phyloP scores from a whole-genome alignment of 2,797 vertebrate genomes.

The Melanotaenia trifasciata region DNA sequence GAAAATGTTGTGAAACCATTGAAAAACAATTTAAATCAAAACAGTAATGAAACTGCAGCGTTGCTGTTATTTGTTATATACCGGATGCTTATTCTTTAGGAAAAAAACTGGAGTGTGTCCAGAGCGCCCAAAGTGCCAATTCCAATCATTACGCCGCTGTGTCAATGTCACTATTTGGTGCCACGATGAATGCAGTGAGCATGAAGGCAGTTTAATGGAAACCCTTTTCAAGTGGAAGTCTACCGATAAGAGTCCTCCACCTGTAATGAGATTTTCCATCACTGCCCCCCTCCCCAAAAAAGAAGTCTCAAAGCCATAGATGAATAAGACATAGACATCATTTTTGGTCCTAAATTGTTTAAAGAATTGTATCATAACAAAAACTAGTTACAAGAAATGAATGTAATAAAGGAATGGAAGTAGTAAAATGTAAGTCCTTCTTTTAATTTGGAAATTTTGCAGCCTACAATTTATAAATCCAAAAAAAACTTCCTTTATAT shows the following conservation, averaged over 20 bases:
- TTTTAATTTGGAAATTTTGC: background rate
- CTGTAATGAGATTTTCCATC: no score
- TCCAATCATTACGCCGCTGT: background rate
- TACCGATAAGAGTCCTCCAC: no score
- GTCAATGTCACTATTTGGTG: background rate
- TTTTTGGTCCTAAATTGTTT: no score
- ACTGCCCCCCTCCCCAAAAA: no score
- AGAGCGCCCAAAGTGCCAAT: background rate
- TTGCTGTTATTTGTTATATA: background rate
- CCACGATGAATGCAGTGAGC: background rate
- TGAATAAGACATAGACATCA: no score
- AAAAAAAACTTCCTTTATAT: no score
- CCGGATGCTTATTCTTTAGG: background rate
- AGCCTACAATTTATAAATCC: background rate
- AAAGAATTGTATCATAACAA: no score
- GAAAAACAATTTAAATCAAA: no score
- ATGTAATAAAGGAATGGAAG: background rate
- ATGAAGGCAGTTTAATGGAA: background rate
- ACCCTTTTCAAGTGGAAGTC: no score
- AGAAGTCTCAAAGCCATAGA: no score
- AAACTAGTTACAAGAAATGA: no score
- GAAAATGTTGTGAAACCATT: no score
- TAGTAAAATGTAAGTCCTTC: background rate
- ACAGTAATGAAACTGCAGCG: background rate
- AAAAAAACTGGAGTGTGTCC: background rate